Evolutionary conservation across 2,888 invertebrate species (phyloP).

Genomic region (Microplitis deprimator): DNA sequence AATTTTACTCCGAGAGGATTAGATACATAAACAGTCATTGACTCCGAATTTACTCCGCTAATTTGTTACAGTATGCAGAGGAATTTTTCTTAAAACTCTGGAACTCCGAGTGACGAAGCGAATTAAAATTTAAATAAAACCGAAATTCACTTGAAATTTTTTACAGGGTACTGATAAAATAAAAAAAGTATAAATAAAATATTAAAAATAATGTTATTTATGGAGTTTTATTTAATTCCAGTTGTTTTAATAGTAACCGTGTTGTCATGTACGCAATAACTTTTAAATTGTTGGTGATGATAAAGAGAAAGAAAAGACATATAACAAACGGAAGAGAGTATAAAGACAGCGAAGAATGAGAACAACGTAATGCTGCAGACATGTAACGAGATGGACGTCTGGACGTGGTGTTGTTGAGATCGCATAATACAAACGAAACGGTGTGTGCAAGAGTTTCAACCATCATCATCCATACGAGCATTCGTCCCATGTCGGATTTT

Average conservation of each 20-base stretch:
- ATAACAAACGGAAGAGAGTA: constrained; percentile 17
- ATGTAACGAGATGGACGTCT: constrained; percentile 35
- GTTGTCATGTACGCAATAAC: not conserved
- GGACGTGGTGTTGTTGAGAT: constrained; percentile 38
- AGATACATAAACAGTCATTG: too few relatives aligned
- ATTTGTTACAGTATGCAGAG: too few relatives aligned
- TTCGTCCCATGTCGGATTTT: constrained; percentile 57
- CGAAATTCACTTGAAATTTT: too few relatives aligned
- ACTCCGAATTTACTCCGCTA: too few relatives aligned
- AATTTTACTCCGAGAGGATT: too few relatives aligned
- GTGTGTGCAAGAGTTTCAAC: not conserved
- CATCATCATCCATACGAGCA: constrained; percentile 39
- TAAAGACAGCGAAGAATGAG: constrained; percentile 32
- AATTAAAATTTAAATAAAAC: too few relatives aligned
- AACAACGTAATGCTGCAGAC: constrained; percentile 8
- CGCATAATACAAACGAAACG: constrained; percentile 52
- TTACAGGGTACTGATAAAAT: too few relatives aligned
- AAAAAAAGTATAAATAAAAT: too few relatives aligned
- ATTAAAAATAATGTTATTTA: not conserved
- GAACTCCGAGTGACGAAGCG: too few relatives aligned
- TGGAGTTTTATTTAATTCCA: not conserved
- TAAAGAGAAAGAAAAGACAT: constrained; percentile 14
- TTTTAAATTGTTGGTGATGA: not conserved
- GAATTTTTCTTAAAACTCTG: too few relatives aligned
- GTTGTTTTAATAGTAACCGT: not conserved